Percentiles rank a stretch among this genome's conserved stretches.
These are phyloP conservation scores for Chiridota heheva DNA, from an alignment of 35 echinoderm and acorn worm species.

Conservation along the genomic window DNA sequence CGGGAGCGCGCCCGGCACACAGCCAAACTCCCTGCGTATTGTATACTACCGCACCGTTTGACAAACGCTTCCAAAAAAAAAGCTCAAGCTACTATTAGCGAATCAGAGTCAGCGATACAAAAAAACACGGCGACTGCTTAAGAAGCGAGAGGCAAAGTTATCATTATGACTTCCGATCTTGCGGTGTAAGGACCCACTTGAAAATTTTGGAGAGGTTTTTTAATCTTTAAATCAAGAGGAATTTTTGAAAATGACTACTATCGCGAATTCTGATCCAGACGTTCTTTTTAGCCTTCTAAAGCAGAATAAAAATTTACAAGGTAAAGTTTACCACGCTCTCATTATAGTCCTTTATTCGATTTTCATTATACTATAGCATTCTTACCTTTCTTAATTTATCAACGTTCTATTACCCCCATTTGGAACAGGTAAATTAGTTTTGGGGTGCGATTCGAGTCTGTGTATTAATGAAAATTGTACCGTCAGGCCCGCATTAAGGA, in stretches of 20 bases:
- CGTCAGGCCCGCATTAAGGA: constrained; percentile 51
- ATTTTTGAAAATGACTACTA: constrained; percentile 24
- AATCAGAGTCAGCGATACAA: too few species aligned
- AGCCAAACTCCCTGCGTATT: too few species aligned
- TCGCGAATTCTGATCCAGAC: constrained; percentile 8
- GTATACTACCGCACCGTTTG: too few species aligned
- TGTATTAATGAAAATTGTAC: constrained; percentile 45
- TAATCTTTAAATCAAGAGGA: too few species aligned
- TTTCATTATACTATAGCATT: not conserved
- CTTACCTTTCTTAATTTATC: constrained; percentile 22
- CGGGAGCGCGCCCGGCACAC: too few species aligned
- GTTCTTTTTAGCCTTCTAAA: constrained; percentile 40
- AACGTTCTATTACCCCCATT: constrained; percentile 54
- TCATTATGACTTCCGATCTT: constrained; percentile 41
- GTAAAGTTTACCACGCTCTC: constrained; percentile 4
- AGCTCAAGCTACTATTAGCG: too few species aligned
- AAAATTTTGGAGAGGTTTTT: not conserved
- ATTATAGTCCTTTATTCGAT: not conserved
- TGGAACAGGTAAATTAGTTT: constrained; percentile 53
- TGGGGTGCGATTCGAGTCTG: constrained; percentile 36
- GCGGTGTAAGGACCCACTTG: constrained; percentile 20
- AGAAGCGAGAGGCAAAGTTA: constrained; percentile 7
- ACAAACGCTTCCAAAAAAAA: too few species aligned
- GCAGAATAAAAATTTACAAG: constrained; percentile 43
- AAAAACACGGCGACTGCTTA: too few species aligned